Conservation (phyloP, 2,113 vertebrate species). For the Riparia riparia region DNA sequence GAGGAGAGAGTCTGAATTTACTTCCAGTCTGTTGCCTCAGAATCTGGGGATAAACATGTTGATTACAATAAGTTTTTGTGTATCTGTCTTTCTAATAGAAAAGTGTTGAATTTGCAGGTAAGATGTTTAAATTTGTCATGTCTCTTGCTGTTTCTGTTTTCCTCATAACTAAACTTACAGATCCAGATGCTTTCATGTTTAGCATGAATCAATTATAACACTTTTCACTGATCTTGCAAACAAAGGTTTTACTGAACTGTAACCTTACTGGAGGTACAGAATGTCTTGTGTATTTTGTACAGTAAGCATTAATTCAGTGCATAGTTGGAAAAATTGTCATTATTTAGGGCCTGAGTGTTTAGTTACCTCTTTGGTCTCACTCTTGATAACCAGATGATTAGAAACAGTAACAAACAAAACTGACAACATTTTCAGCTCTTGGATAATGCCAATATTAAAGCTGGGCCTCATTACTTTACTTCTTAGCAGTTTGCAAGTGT, state of each 20-base stretch:
- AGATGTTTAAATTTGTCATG: background rate
- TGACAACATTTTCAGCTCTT: background rate
- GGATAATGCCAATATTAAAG: slow-evolving; percentile 46
- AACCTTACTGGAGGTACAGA: background rate
- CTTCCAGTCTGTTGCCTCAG: background rate
- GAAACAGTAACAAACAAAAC: background rate
- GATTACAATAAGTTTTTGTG: background rate
- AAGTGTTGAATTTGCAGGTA: slow-evolving; percentile 19
- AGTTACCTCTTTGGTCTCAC: background rate
- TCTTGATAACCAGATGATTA: slow-evolving; percentile 40
- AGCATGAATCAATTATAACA: background rate
- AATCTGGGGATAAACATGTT: background rate
- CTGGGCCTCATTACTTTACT: background rate
- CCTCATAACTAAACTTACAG: background rate
- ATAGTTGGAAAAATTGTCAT: background rate
- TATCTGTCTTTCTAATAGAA: background rate
- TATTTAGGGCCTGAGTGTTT: background rate
- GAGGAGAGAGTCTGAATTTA: background rate
- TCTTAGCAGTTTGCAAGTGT: background rate
- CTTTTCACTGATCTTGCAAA: background rate
- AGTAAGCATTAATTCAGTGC: background rate
- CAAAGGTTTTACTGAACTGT: background rate
- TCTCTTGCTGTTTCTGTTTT: background rate
- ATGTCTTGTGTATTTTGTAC: background rate
- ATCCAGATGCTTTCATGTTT: background rate